Evolutionary conservation across 2,113 vertebrate species (phyloP), one percentile per base, ranked within the genome.

Genomic region (Murina feae): DNA sequence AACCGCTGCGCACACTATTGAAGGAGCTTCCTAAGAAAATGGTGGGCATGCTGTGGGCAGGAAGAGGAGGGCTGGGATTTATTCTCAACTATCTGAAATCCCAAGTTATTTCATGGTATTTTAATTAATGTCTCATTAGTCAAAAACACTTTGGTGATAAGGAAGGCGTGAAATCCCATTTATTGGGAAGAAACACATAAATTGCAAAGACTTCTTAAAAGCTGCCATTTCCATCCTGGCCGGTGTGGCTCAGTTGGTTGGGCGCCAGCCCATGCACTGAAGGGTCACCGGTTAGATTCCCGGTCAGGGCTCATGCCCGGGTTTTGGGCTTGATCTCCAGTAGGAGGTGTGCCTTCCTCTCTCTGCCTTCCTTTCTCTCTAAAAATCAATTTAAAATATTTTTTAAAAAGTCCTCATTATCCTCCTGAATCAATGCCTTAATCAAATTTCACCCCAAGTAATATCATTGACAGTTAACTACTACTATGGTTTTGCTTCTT

Each of bases 401-500:
- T n/a, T 65, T 65, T 65, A 30, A 17, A 65, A 65, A 65, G 63
- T 65, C 30, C 74, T 51, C 25, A 42, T 78, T 78, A 6, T 91
- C 66, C 74, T 93, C 39, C 28, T n/a, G 63, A 91, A 81, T 81
- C 81, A 74, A 60, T 17, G 17, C 32, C 42, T 42, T 96, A 39
- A 86, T 85, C 85, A 81, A 63, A 95, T 90, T 69, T 68, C 92
- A 90, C 87, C 13, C n/a, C 49, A 85, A 82, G 68, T 85, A 94
- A 58, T 86, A 78, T 76, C 80, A 86, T 28, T 71, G 58, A 89
- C 21, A 65, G 84, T 93, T 92, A 91, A 83, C 90, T 94, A 96
- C 86, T 35, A 72, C 86, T 35, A 71, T 68, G 18, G n/a, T 86
- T 95, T 96, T 83, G 60, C 96, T 95, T 96, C 49, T 63, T 95